phyloP scores from a whole-genome alignment of 2,888 invertebrate genomes.

The Cerceris rybyensis region DNA sequence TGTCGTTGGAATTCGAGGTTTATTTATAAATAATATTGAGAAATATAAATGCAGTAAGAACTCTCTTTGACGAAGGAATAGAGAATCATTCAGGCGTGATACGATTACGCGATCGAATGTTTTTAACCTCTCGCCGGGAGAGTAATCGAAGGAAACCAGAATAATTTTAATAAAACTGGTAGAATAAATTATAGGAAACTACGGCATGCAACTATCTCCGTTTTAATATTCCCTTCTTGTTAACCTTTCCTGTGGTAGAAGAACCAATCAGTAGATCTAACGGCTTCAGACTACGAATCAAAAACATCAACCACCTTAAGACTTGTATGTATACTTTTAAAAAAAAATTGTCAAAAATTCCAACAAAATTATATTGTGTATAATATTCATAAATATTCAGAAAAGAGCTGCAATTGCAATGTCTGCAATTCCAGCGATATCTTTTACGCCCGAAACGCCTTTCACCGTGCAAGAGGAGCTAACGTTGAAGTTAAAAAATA shows the following conservation, averaged over 20 bases:
- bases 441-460: constrained; percentile 13
- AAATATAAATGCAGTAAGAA: too few species aligned
- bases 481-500: constrained; percentile 11
- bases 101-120: neutral
- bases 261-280: neutral
- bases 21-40: too few species aligned
- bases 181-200: neutral
- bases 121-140: neutral
- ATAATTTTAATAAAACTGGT: neutral
- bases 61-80: too few species aligned
- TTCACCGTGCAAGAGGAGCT: constrained; percentile 22
- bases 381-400: too few species aligned
- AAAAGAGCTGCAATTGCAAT: neutral
- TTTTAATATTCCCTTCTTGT: neutral
- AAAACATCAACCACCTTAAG: too few species aligned
- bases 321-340: too few species aligned
- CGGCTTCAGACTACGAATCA: neutral
- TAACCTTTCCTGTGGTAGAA: neutral
- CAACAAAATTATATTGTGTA: too few species aligned
- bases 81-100: neutral
- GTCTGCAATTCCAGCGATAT: constrained; percentile 4
- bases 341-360: too few species aligned
- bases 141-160: neutral
- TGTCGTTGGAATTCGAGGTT: too few species aligned
- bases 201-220: neutral